Percentiles rank a stretch among this genome's conserved stretches.
These are phyloP conservation scores for Vimba vimba DNA, from an alignment of 2,113 vertebrate species.

Conservation along the genomic window DNA sequence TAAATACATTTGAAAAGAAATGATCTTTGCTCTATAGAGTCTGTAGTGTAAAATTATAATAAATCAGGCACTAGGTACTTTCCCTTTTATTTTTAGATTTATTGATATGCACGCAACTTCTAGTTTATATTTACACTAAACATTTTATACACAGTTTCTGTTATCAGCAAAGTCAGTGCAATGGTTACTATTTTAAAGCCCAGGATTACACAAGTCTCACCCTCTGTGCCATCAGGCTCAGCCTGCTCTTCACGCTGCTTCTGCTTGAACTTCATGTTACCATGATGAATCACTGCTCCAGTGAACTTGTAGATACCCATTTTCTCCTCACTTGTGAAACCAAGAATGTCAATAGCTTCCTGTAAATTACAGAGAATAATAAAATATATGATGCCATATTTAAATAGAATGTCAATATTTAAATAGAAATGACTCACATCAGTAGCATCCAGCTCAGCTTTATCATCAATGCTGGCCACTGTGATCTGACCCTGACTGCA, in stretches of 20 bases:
- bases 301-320: constrained; percentile 53
- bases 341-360: constrained; percentile 56
- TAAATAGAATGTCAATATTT: neutral
- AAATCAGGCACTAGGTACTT: too few species aligned
- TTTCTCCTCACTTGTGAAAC: constrained; percentile 40
- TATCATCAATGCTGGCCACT: constrained; percentile 84
- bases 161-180: too few species aligned
- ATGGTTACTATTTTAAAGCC: too few species aligned
- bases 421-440: constrained; percentile 74
- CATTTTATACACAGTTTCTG: too few species aligned
- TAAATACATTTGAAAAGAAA: too few species aligned
- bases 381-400: neutral
- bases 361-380: constrained; percentile 19
- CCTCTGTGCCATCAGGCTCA: constrained; percentile 77
- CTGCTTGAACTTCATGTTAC: constrained; percentile 83
- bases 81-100: too few species aligned
- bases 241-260: constrained; percentile 83
- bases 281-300: constrained; percentile 77
- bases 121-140: too few species aligned
- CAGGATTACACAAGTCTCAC: constrained; percentile 44
- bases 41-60: too few species aligned
- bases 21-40: constrained; percentile 35
- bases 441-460: constrained; percentile 85
- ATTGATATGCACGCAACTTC: too few species aligned
- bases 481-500: constrained; percentile 85